These are phyloP conservation scores for Triplophysa tibetana DNA, from an alignment of 2,113 vertebrate species.

Conservation along the genomic window DNA sequence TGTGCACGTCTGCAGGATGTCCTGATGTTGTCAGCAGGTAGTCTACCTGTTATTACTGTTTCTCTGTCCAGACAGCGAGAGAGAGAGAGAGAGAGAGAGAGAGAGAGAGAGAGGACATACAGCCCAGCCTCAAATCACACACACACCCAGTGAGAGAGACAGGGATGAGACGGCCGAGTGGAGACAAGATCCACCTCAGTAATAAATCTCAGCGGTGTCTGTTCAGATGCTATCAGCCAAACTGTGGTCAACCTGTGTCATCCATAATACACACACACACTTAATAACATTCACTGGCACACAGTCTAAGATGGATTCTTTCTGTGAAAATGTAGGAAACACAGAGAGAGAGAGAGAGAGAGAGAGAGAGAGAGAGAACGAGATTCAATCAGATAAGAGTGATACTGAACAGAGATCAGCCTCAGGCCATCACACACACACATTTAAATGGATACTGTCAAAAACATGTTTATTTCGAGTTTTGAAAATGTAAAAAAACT, in stretches of 20 bases:
- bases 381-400: slow-evolving; percentile 48
- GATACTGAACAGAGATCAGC: slow-evolving; percentile 54
- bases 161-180: slow-evolving; percentile 20
- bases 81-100: slow-evolving; percentile 20
- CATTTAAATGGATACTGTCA: not conserved
- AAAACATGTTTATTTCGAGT: too few relatives aligned
- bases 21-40: slow-evolving; percentile 32
- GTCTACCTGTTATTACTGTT: slow-evolving; percentile 45
- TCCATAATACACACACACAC: slow-evolving; percentile 33
- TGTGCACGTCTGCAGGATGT: slow-evolving; percentile 47
- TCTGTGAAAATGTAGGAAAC: slow-evolving; percentile 69
- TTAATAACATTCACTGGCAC: slow-evolving; percentile 9
- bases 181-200: slow-evolving; percentile 1
- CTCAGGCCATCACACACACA: slow-evolving; percentile 20
- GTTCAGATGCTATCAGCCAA: slow-evolving; percentile 49
- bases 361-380: slow-evolving; percentile 40
- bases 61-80: slow-evolving; percentile 27
- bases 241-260: slow-evolving; percentile 41
- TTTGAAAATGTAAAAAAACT: too few relatives aligned
- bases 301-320: slow-evolving; percentile 58
- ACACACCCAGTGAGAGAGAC: slow-evolving; percentile 3
- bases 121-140: slow-evolving; percentile 20
- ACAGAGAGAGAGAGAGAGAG: slow-evolving; percentile 46
- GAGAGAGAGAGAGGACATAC: slow-evolving; percentile 36
- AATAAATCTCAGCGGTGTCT: slow-evolving; percentile 38